Evolutionary conservation across 1,140 invertebrate species (phyloP), one percentile per base, ranked within the genome.

Genomic region (Hycleus phaleratus): DNA sequence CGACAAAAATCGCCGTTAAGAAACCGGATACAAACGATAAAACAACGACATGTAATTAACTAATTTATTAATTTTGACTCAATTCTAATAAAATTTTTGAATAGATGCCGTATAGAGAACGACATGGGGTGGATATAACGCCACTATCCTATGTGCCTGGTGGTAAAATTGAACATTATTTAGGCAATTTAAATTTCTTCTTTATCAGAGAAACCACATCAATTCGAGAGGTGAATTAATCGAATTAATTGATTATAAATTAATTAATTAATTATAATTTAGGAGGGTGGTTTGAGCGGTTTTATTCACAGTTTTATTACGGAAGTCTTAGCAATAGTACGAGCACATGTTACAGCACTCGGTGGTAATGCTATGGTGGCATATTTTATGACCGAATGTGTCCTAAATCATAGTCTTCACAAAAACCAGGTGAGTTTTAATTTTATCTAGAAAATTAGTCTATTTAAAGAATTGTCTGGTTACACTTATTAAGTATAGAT

Each of bases 301-400:
- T 95, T 98, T 75, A 87, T 95, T 46, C 93, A 97, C 68, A 90
- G 87, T 59, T 96, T 97, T 73, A 82, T 96, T 7, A 90, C 88
- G 7, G 95, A 98, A 79, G 86, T 87, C 46, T 72, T 96, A 65
- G 91, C 92, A 0, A 93, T 97, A 59, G 89, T 93, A 8, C 80
- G 95, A 46, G 91, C 93, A 10, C 93, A 97, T 74, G 91, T 96
- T 5, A 85, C 90, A 1, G 90, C 93, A 7, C 75, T 97, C n/a
- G 93, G 94, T 38, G 95, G 95, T 8, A 97, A 98, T 77, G 93
- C 93, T 0, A 86, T 98, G 79, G 88, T 95, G 0, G 87, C 93
- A 0, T 96, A 93, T 75, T 93, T 93, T 70, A 88, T 97, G 82
- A 91, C 86, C 3, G 90, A 97, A 74, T 87, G 91, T 65, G 85